Evolutionary conservation across 2,797 vertebrate species (phyloP).

Genomic region (Podarcis siculus): DNA sequence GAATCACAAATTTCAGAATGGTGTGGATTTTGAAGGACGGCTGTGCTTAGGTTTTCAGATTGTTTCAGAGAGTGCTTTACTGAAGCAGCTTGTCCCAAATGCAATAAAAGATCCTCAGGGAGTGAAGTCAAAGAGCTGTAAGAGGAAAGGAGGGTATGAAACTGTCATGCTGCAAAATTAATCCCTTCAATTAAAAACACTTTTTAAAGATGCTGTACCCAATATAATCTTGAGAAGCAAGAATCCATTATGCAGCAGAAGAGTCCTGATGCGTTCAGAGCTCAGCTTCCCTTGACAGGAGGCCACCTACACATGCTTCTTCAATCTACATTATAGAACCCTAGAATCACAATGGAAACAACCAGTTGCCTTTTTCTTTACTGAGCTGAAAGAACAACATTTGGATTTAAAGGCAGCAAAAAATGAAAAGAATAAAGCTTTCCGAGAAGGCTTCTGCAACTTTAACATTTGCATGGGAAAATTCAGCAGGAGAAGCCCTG

Average conservation of each 20-base stretch:
- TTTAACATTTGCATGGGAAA: neutral
- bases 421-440: neutral
- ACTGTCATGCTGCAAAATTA: neutral
- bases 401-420: neutral
- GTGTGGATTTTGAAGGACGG: no score
- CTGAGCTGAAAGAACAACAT: neutral
- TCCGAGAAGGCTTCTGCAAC: neutral
- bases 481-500: neutral
- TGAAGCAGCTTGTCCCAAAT: rapidly evolving
- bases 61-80: no score
- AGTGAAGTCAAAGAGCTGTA: neutral
- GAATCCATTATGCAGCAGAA: neutral
- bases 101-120: neutral
- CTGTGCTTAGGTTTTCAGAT: neutral
- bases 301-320: neutral
- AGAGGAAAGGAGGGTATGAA: neutral
- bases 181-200: neutral
- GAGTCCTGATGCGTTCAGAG: neutral
- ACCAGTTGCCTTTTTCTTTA: neutral
- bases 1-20: no score
- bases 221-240: neutral
- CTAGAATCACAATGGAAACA: neutral
- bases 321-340: neutral
- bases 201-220: neutral
- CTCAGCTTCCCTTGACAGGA: conserved; percentile 7